Evolutionary conservation across 2,888 invertebrate species (phyloP).

Genomic region (Scrobipalpa costella): DNA sequence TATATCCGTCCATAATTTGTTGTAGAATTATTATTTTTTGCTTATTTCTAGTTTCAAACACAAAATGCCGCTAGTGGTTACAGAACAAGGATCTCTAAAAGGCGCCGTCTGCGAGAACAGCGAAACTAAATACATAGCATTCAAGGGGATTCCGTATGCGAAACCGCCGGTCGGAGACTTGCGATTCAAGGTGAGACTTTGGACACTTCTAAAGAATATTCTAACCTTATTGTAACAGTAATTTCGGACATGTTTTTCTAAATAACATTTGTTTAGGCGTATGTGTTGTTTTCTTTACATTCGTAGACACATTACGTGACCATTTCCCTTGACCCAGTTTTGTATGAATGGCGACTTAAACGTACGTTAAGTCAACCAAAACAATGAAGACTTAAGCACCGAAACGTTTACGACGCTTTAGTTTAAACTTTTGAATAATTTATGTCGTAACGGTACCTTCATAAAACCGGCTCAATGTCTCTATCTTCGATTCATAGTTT

Average conservation of each 20-base stretch:
- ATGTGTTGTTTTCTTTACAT: not conserved
- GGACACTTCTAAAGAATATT: not conserved
- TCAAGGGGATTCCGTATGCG: constrained; percentile 83
- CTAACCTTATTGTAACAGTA: not conserved
- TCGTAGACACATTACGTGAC: not conserved
- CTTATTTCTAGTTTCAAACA: constrained; percentile 40
- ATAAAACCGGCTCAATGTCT: not conserved
- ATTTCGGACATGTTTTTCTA: not conserved
- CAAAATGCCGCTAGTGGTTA: constrained; percentile 52
- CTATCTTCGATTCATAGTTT: not conserved
- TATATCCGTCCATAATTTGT: no score
- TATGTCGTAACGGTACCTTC: not conserved
- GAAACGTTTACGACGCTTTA: not conserved
- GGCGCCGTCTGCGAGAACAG: constrained; percentile 54
- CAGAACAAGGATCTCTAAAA: constrained; percentile 61
- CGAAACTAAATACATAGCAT: constrained; percentile 61
- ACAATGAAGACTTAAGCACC: constrained; percentile 1
- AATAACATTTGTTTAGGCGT: not conserved
- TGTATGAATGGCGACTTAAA: not conserved
- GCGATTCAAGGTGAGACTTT: constrained; percentile 79
- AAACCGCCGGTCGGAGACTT: constrained; percentile 80
- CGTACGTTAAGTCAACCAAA: not conserved
- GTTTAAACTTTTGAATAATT: constrained; percentile 5
- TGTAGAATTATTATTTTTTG: constrained; percentile 16
- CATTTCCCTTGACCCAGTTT: constrained; percentile 1